Base-by-base conservation (phyloP, 2,113 vertebrate genomes). In the Hymenochirus boettgeri region DNA sequence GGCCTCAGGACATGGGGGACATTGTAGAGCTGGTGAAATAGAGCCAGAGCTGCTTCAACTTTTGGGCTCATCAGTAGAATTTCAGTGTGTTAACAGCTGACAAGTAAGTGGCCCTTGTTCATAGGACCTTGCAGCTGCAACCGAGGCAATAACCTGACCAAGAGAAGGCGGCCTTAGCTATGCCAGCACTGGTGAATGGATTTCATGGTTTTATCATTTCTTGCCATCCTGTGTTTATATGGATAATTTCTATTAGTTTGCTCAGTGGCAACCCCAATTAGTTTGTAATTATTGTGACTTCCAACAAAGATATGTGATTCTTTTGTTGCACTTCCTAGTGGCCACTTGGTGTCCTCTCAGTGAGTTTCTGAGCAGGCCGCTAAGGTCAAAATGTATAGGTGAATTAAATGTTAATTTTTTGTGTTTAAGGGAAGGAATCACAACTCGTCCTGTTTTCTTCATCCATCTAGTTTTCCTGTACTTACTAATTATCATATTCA, bases 21-120 rank as follows among this genome's bases (percentile, higher is more conserved):
- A 88, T 84, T 59, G 88, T 96, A 73, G 93, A 99, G 77, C 79
- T 98, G 82, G 91, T 98, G 74, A 90, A 86, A 57, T 97, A 95
- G 90, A 97, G 61, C 89, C 92, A 0, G 95, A 98, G 79, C 83
- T 99, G 61, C 89, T 96, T 59, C 87, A 84, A 82, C 92, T 98
- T 57, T 80, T 99, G 73, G 96, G 96, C 35, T 98, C 95, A 0
- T 78, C 69, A 1, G 82, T 90, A 80, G 86, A 85, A 72, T 88
- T 80, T 39, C 63, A 89, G 79, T 70, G 82, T 21, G 88, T 83
- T 81, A 86, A 79, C 78, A 90, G 88, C 83, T 90, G 88, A 90
- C 83, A 39, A 73, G 80, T 70, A 46, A 31, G 1, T 21, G 51
- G 3, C 1, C 69, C 67, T 71, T 75, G 69, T 18, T 65, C 57